phyloP scores from a whole-genome alignment of 1,140 invertebrate species.

The Lepidurus packardi region DNA sequence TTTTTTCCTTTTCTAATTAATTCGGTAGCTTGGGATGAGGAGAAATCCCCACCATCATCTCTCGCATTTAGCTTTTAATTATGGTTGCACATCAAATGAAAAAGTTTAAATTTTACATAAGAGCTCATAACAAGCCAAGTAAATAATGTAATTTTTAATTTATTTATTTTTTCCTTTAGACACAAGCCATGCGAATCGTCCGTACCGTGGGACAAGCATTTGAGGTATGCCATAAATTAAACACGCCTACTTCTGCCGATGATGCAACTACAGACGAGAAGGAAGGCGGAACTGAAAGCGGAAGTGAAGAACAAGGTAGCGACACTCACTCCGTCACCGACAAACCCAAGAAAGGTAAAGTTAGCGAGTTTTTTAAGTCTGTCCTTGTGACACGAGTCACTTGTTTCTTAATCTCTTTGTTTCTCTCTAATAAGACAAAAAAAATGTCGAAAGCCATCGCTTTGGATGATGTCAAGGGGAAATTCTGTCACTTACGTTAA shows the following conservation, averaged over 20 bases:
- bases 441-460: no score
- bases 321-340: background rate
- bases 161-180: constrained; percentile 65
- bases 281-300: constrained; percentile 3
- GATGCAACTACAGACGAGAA: constrained; percentile 1
- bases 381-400: background rate
- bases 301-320: constrained; percentile 26
- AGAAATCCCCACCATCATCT: no score
- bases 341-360: constrained; percentile 23
- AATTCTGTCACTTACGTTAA: no score
- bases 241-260: background rate
- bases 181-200: constrained; percentile 94
- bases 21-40: no score
- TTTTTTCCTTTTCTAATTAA: background rate
- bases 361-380: background rate
- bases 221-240: constrained; percentile 94
- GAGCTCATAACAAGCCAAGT: background rate
- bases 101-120: no score
- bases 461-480: no score
- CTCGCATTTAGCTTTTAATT: no score
- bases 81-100: no score
- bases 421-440: no score
- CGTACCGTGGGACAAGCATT: constrained; percentile 97
- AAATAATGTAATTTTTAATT: constrained; percentile 15
- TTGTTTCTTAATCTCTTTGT: no score